Evolutionary conservation across 2,888 invertebrate species (phyloP).

Genomic region (Adelphocoris suturalis): DNA sequence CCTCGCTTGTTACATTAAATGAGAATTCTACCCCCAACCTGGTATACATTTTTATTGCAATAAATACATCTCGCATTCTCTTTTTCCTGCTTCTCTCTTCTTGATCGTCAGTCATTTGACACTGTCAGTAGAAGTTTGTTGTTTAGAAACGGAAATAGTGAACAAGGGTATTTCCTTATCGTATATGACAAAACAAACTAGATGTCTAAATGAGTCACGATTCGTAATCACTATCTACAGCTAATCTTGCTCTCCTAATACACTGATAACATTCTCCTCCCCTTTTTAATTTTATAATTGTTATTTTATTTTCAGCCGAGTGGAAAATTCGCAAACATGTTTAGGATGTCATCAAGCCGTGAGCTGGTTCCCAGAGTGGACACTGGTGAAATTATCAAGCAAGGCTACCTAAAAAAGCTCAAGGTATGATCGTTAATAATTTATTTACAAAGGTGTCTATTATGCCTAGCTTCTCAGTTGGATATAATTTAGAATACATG

Average conservation of each 20-base stretch:
- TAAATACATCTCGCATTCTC: no score
- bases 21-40: no score
- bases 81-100: no score
- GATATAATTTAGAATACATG: no score
- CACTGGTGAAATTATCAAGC: conserved; percentile 83
- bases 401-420: conserved; percentile 89
- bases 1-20: no score
- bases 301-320: conserved; percentile 45
- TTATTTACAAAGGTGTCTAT: no score
- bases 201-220: not conserved
- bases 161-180: not conserved
- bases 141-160: not conserved
- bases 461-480: no score
- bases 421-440: conserved; percentile 82
- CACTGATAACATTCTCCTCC: no score
- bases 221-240: not conserved
- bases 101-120: no score
- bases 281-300: not conserved
- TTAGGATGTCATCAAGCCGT: conserved; percentile 53
- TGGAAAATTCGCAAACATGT: conserved; percentile 63
- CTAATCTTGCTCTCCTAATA: no score
- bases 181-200: not conserved
- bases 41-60: no score
- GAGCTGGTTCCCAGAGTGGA: conserved; percentile 64
- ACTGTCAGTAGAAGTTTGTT: no score